Conservation (phyloP, 1,140 invertebrate species). For the Chironomus striatipennis region DNA sequence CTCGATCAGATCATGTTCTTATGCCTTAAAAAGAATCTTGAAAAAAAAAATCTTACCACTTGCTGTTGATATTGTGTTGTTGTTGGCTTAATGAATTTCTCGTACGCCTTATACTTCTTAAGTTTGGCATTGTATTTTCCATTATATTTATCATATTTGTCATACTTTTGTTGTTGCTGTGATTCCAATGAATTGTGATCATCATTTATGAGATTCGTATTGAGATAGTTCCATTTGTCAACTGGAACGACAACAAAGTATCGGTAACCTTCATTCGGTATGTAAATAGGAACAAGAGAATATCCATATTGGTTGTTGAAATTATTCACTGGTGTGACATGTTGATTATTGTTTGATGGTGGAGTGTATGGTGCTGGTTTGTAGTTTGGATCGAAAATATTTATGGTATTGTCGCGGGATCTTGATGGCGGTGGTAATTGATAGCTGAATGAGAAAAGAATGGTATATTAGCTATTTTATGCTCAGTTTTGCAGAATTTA, state of each 20-base stretch:
- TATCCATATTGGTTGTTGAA: conserved; percentile 27
- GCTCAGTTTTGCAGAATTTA: too few species aligned
- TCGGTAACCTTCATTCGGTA: conserved; percentile 36
- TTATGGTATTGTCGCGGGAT: conserved; percentile 28
- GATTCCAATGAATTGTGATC: conserved; percentile 20
- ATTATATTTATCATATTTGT: conserved; percentile 33
- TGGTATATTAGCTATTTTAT: neutral
- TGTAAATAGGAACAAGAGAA: conserved; percentile 22
- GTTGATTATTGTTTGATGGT: neutral
- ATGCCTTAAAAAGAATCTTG: neutral
- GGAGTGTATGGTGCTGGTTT: neutral
- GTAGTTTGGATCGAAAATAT: conserved; percentile 20
- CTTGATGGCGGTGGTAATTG: conserved; percentile 38
- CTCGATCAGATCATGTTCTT: neutral
- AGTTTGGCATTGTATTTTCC: conserved; percentile 40
- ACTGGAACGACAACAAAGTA: conserved; percentile 34
- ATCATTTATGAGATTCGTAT: neutral
- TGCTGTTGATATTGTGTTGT: neutral
- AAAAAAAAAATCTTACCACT: neutral
- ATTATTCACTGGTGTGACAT: neutral
- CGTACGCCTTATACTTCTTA: conserved; percentile 40
- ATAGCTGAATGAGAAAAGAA: conserved; percentile 30
- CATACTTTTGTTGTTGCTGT: conserved; percentile 24
- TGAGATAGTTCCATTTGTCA: neutral
- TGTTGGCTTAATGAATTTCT: conserved; percentile 31